These are phyloP conservation scores for Bombus cullumanus DNA, from an alignment of 1,140 invertebrate genomes.

Conservation along the genomic window DNA sequence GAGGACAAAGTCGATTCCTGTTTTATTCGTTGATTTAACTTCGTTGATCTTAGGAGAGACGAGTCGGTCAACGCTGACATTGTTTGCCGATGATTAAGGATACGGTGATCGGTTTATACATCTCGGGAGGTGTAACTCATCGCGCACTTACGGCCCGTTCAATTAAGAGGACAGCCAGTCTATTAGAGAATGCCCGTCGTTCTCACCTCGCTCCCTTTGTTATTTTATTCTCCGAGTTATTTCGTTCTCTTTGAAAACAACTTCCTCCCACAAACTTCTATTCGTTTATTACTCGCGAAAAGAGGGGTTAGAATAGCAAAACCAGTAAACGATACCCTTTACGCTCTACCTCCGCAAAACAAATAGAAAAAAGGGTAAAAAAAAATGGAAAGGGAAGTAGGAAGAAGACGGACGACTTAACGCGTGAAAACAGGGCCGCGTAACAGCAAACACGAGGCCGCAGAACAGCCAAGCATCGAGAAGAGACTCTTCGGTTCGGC, in stretches of 20 bases:
- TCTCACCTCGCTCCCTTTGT: neutral
- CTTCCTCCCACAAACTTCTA: neutral
- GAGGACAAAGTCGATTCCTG: neutral
- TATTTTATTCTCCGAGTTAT: neutral
- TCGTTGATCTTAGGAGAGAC: no score
- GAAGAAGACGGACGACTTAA: conserved; percentile 40
- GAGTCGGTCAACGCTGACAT: neutral
- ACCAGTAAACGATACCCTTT: no score
- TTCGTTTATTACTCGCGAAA: neutral
- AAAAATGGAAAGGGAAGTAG: conserved; percentile 22
- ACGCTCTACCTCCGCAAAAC: neutral
- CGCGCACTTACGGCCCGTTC: conserved; percentile 61
- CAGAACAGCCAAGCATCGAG: conserved; percentile 28
- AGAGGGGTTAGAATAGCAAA: no score
- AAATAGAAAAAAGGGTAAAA: neutral
- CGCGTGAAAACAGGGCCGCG: conserved; percentile 64
- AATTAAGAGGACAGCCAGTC: conserved; percentile 59
- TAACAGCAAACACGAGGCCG: conserved; percentile 66
- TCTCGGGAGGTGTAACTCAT: conserved; percentile 47
- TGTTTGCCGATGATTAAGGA: no score
- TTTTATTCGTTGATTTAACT: neutral
- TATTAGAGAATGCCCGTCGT: conserved; percentile 15
- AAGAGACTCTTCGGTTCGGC: conserved; percentile 38
- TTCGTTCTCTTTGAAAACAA: neutral
- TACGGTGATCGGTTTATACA: no score